Conservation (phyloP, 2,888 invertebrate species). For the Leucophenga montana region DNA sequence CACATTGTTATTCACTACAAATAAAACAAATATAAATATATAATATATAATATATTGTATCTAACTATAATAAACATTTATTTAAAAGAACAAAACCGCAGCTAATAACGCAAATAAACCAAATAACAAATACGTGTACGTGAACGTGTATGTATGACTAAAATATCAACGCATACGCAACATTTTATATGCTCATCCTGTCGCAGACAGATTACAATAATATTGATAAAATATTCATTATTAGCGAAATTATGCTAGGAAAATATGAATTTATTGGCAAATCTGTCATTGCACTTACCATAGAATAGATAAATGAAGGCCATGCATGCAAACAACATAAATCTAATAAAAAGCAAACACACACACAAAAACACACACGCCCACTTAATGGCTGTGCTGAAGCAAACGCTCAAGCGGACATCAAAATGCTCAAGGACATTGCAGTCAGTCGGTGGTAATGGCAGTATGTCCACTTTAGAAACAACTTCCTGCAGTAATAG, state of each 20-base stretch:
- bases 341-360: not conserved
- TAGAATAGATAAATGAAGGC: too few relatives aligned
- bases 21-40: slow-evolving; percentile 8
- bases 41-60: not conserved
- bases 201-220: not conserved
- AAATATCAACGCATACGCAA: not conserved
- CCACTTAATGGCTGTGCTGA: not conserved
- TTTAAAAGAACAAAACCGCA: slow-evolving; percentile 2
- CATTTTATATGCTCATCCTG: not conserved
- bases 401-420: not conserved
- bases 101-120: not conserved
- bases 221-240: not conserved
- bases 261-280: slow-evolving; percentile 11
- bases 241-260: not conserved
- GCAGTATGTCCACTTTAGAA: slow-evolving; percentile 4
- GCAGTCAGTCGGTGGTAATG: not conserved
- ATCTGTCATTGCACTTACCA: slow-evolving; percentile 54
- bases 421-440: slow-evolving; percentile 14
- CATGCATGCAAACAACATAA: not conserved
- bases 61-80: not conserved
- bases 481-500: not conserved
- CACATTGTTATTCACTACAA: not conserved
- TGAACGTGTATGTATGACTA: too few relatives aligned
- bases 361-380: not conserved
- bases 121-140: too few relatives aligned